These are phyloP conservation scores for Tanytarsus gracilentus DNA, from an alignment of 2,888 invertebrate species.

Conservation along the genomic window DNA sequence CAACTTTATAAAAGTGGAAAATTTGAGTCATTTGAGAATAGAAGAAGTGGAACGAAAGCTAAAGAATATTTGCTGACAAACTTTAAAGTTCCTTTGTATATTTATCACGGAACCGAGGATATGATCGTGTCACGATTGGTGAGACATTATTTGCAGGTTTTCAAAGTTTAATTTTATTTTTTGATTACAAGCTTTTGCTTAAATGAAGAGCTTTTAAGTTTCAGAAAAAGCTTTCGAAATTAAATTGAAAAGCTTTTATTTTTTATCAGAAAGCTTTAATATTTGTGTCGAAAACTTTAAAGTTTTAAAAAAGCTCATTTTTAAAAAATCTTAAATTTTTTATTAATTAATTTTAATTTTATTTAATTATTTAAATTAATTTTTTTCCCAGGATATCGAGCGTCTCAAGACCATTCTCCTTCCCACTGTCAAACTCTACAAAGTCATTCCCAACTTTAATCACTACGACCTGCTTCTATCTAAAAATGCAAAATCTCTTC, in stretches of 20 bases:
- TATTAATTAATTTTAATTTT: no score
- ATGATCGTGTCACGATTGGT: background rate
- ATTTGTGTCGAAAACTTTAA: no score
- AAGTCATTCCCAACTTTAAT: slow-evolving; percentile 4
- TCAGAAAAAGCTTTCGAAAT: no score
- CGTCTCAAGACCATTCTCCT: background rate
- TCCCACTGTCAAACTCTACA: background rate
- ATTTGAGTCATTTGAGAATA: background rate
- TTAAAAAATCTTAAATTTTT: no score
- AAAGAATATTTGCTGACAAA: slow-evolving; percentile 1
- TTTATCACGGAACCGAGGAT: slow-evolving; percentile 15
- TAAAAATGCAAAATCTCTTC: background rate
- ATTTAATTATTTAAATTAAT: background rate
- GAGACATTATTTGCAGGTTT: background rate
- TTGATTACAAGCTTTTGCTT: no score
- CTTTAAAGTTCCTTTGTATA: slow-evolving; percentile 4
- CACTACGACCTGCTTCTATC: slow-evolving; percentile 2
- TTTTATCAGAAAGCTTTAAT: no score
- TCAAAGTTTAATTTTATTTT: no score
- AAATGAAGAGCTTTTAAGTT: no score
- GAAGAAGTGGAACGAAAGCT: background rate
- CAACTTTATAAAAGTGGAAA: background rate
- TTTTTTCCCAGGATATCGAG: background rate
- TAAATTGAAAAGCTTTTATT: no score
- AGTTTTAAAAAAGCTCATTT: no score